Evolutionary conservation across 2,888 invertebrate genomes (phyloP), one percentile per base, ranked within the genome.

Genomic region (Cerceris ruficornis): DNA sequence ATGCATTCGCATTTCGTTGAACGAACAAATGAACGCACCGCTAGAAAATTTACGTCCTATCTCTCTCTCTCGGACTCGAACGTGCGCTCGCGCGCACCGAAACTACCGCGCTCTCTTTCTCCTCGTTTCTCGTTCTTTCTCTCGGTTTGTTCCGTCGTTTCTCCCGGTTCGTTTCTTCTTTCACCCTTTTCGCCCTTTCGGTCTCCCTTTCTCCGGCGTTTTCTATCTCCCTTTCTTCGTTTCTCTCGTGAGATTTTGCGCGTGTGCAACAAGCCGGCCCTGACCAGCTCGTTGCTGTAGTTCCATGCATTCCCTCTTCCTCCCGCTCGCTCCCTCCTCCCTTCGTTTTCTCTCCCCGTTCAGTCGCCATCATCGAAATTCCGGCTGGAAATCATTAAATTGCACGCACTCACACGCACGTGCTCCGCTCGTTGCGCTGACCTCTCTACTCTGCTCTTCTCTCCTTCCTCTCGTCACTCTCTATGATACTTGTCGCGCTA

Each of bases 361-460:
- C 83, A 71, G 85, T 83, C 87, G 82, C 82, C 89, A 88, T 92
- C 92, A 92, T 92, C 91, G 89, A 92, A 92, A 91, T 91, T 91
- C 90, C 90, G 87, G 84, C 88, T 89, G 91, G 87, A 92, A 92
- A 92, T 92, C 92, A 92, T 92, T 92, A 92, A 92, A 91, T 89
- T 86, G 89, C 88, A 86, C 88, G 90, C 90, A 88, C 90, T 88
- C 87, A 80, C 88, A 87, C 86, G 87, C 87, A 86, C 86, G 80
- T 86, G 82, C 82, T 81, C 82, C 60, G 78, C 75, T 68, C 81
- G 72, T 77, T 69, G 70, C 71, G 80, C 84, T 81, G 77, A 78
- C 76, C 80, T 69, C 78, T 64, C 69, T 65, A 61, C 81, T 69
- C 69, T 65, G 68, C 67, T 70, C 62, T 69, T 57, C 61, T 57